These are phyloP conservation scores for Shinisaurus crocodilurus DNA, from an alignment of 2,113 vertebrate genomes.

Conservation along the genomic window DNA sequence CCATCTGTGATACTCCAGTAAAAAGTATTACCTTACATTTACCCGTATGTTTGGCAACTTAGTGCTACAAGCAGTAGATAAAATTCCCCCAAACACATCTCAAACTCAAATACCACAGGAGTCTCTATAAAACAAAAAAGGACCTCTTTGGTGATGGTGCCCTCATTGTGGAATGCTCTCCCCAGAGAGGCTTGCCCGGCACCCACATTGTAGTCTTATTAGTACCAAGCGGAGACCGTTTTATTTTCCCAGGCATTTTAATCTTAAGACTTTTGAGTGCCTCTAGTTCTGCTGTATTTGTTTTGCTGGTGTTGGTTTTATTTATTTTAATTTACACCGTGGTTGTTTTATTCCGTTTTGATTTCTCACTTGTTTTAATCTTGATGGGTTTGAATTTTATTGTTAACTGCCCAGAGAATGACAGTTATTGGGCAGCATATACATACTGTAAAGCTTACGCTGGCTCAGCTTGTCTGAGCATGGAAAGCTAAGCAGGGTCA, in stretches of 20 bases:
- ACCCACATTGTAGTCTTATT: neutral
- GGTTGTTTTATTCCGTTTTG: neutral
- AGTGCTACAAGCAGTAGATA: neutral
- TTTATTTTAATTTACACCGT: neutral
- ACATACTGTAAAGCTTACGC: neutral
- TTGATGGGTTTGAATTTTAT: no score
- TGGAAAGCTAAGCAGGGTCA: no score
- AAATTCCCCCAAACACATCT: neutral
- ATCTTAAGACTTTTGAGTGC: neutral
- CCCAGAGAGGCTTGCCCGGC: neutral
- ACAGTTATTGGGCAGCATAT: neutral
- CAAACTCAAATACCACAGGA: neutral
- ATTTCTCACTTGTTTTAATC: neutral
- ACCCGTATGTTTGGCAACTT: neutral
- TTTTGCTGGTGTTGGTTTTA: neutral
- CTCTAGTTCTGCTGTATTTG: no score
- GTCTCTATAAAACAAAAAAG: no score
- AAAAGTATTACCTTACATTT: neutral
- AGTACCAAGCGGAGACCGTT: neutral
- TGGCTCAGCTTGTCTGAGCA: no score
- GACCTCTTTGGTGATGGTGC: neutral
- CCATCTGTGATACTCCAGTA: conserved; percentile 22
- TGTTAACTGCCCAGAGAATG: neutral
- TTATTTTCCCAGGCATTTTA: neutral
- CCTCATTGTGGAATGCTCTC: neutral